Conservation (phyloP, 2,888 invertebrate species). For the Acronicta alni region DNA sequence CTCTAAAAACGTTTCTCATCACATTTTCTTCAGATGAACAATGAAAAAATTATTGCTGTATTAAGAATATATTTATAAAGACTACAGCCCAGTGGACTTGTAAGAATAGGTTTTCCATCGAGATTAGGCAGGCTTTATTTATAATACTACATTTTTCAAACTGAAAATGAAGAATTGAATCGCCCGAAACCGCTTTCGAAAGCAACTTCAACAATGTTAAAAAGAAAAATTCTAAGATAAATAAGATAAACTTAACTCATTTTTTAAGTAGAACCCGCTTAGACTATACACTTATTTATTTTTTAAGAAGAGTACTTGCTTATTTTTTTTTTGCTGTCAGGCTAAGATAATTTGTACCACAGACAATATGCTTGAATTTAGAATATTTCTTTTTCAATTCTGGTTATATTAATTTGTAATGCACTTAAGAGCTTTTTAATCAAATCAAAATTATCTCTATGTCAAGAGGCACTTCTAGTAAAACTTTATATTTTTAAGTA, state of each 20-base stretch:
- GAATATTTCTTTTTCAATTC: slow-evolving; percentile 1
- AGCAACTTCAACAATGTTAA: background rate
- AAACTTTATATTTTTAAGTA: slow-evolving; percentile 5
- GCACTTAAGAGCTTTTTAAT: background rate
- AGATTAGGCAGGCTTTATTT: background rate
- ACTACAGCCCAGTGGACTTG: background rate
- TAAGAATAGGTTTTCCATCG: background rate
- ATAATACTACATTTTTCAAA: slow-evolving; percentile 5
- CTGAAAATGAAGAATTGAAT: slow-evolving; percentile 5
- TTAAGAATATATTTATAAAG: background rate
- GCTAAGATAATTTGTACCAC: slow-evolving; percentile 28
- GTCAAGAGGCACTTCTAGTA: slow-evolving; percentile 26
- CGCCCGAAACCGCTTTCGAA: background rate
- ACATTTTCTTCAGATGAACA: background rate
- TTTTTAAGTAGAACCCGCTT: background rate
- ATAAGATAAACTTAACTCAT: background rate
- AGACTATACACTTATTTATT: background rate
- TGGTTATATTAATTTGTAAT: background rate
- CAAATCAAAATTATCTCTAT: background rate
- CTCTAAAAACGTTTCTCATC: background rate
- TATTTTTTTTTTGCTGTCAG: slow-evolving; percentile 11
- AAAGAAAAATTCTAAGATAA: background rate
- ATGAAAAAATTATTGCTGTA: background rate
- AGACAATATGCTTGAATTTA: slow-evolving; percentile 31
- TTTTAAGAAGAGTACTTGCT: slow-evolving; percentile 4